Evolutionary conservation across 1,140 invertebrate genomes (phyloP), one percentile per base, ranked within the genome.

Genomic region (Charaxes varanes): DNA sequence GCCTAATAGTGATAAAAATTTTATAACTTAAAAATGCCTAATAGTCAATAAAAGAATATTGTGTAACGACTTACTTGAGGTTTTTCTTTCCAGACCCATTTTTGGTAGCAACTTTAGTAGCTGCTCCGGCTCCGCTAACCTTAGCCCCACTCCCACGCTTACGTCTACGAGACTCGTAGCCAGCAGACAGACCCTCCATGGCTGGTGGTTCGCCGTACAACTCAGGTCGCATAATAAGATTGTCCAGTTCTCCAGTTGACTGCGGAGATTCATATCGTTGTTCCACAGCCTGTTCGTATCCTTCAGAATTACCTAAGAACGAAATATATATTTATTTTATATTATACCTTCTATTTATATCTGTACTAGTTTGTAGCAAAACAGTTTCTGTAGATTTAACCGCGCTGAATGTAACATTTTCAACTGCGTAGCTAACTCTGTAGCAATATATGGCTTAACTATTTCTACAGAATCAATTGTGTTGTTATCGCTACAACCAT

Each of bases 161-260:
- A 30, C 73, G 71, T 3, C 79, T 61, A 1, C 65, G 64, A 11
- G 56, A 56, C 2, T 79, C 77, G 27, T 80, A 83, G 2, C 65
- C 65, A 13, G 58, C 36, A 0, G 78, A 54, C 1, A 83, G 41
- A 2, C 65, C 54, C 38, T 81, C 79, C 68, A 84, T 84, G 0
- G 84, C 76, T 11, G 84, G 81, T 10, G 84, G 80, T 38, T 85
- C 84, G 4, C 81, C 82, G 32, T 84, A 85, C 41, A 85, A 44
- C 53, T 84, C 82, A 12, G 84, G 76, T 24, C 84, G 62, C 82
- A 85, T 81, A 32, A 85, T 73, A 15, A 85, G 62, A 23, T 85
- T 84, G 31, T 85, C 77, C 4, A 85, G 54, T 45, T 82, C 80
- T n/a, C 68, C 77, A 14, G 57, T 77, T 0, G 74, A 53, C 21